These are phyloP conservation scores for Drosophila vallismaia DNA, from an alignment of 2,888 invertebrate species.

Conservation along the genomic window DNA sequence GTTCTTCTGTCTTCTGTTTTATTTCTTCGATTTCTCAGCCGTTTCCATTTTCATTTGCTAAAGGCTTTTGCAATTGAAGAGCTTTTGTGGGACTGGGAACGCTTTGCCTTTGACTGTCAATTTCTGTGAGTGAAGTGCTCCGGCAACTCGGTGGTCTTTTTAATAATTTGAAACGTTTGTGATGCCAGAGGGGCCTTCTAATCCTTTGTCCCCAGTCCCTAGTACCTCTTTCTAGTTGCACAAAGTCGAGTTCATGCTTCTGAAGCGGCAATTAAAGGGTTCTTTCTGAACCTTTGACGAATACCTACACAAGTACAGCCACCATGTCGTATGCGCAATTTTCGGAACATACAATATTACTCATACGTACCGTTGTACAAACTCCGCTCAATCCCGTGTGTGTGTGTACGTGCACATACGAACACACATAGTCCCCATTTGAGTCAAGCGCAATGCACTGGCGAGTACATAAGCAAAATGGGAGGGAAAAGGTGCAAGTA, in stretches of 20 bases:
- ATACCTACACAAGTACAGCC: not conserved
- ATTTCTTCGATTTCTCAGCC: constrained; percentile 8
- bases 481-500: constrained; percentile 30
- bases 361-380: constrained; percentile 2
- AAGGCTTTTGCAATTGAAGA: constrained; percentile 13
- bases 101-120: constrained; percentile 49
- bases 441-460: constrained; percentile 55
- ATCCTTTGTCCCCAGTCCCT: constrained; percentile 16
- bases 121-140: constrained; percentile 7
- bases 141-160: constrained; percentile 42
- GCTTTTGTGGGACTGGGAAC: constrained; percentile 29
- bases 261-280: constrained; percentile 6
- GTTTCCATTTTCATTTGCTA: constrained; percentile 15
- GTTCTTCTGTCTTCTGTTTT: constrained; percentile 1
- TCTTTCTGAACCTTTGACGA: not conserved
- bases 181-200: constrained; percentile 23
- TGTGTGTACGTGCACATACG: constrained; percentile 22
- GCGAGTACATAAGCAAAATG: constrained; percentile 22
- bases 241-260: constrained; percentile 3
- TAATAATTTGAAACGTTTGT: constrained; percentile 72
- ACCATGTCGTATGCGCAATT: constrained; percentile 63
- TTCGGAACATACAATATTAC: not conserved
- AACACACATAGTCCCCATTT: constrained; percentile 55
- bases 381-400: not conserved
- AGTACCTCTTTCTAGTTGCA: not conserved